These are phyloP conservation scores for human DNA, from an alignment of 2,113 vertebrate genomes.

Conservation along the genomic window DNA sequence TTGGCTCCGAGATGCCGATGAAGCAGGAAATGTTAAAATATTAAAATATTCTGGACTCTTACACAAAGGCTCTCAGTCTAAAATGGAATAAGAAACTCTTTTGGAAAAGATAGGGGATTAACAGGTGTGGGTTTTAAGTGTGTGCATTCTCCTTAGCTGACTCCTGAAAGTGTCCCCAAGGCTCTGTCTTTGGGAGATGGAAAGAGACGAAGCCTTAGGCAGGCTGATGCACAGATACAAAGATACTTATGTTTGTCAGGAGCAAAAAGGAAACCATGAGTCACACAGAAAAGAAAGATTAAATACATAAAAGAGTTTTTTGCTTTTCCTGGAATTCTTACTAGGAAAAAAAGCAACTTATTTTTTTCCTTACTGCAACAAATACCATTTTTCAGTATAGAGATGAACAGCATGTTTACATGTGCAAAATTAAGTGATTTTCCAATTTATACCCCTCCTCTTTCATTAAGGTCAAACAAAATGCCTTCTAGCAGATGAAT, in stretches of 20 bases:
- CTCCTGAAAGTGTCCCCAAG: slow-evolving; percentile 11
- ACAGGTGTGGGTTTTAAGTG: slow-evolving; percentile 74
- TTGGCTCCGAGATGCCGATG: slow-evolving; percentile 60
- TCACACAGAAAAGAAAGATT: slow-evolving; percentile 62
- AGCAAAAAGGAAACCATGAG: slow-evolving; percentile 52
- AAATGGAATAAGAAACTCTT: slow-evolving; percentile 1
- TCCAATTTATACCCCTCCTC: slow-evolving; percentile 27
- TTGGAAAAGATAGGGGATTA: slow-evolving; percentile 54
- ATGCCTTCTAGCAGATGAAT: background rate
- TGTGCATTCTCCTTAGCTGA: slow-evolving; percentile 54
- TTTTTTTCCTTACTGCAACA: background rate
- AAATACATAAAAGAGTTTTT: background rate
- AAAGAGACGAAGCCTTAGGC: background rate
- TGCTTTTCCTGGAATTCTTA: slow-evolving; percentile 68
- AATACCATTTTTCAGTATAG: slow-evolving; percentile 47
- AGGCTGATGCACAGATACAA: slow-evolving; percentile 42
- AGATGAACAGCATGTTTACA: slow-evolving; percentile 14
- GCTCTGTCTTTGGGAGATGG: background rate
- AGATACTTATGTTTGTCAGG: slow-evolving; percentile 63
- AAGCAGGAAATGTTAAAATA: slow-evolving; percentile 70
- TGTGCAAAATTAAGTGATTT: slow-evolving; percentile 13
- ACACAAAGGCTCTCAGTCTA: slow-evolving; percentile 65
- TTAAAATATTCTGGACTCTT: slow-evolving; percentile 58
- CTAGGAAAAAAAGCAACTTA: background rate
- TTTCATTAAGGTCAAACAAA: slow-evolving; percentile 58